Evolutionary conservation across 2,888 invertebrate species (phyloP), one percentile per base, ranked within the genome.

Genomic region (Cremastinae sp.): DNA sequence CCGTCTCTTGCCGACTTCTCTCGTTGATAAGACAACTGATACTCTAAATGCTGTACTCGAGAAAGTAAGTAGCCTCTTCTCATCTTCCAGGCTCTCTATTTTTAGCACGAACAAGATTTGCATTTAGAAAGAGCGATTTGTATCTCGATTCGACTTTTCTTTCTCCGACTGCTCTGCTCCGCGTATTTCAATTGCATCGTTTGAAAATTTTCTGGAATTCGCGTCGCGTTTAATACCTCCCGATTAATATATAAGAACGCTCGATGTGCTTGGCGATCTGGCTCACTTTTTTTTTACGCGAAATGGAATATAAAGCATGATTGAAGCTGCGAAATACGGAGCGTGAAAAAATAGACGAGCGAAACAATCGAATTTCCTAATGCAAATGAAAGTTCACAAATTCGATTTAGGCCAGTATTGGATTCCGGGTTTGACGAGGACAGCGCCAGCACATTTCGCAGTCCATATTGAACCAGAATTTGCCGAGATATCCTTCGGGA

Each of bases 21-120:
- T 72, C 68, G 62, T 78, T 78, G 84, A 84, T 84, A 85, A 84
- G 82, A 72, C 80, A 66, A 49, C 75, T 73, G 80, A 79, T 81
- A 80, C 61, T 70, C 64, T 68, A 70, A 75, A 76, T 72, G 49
- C 66, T 69, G 66, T 74, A 58, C 65, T 43, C 43, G 28, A 62
- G 59, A 18, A 51, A 36, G 65, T 16, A 64, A 14, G 9, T 34
- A 20, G 14, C 20, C 72, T 28, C 20, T 38, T 28, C 56, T 9
- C 4, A 65, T 18, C 28, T 53, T 58, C 18, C 14, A n/a, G 20
- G 5, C 34, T 56, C 34, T 56, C 12, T 8, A 9, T 45, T 51
- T 41, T 36, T 38, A 34, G 41, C 18, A 20, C 51, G 2, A 20
- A 65, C 43, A 34, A 58, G 34, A 72, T 72, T 72, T 65, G 51